Percentiles rank a stretch among this genome's conserved stretches.
These are phyloP conservation scores for Pseudopipra pipra DNA, from an alignment of 2,113 vertebrate genomes.

Conservation along the genomic window DNA sequence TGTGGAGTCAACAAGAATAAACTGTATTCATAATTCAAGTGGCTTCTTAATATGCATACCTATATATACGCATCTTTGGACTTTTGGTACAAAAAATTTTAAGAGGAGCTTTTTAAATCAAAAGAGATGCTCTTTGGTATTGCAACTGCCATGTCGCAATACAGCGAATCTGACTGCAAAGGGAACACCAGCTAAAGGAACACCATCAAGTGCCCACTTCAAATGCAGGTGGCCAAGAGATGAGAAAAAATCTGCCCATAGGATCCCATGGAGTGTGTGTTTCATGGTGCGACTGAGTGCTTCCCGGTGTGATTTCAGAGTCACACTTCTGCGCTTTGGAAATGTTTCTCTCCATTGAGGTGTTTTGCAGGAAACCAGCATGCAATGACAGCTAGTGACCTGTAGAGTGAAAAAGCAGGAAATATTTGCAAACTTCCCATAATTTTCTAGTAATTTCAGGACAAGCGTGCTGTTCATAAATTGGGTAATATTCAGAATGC, in stretches of 20 bases:
- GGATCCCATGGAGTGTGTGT: neutral
- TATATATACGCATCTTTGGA: neutral
- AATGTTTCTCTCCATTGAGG: neutral
- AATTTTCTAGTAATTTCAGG: neutral
- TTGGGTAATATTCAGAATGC: neutral
- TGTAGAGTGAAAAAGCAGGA: neutral
- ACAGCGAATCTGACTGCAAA: neutral
- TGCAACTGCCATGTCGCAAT: neutral
- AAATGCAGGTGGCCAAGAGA: neutral
- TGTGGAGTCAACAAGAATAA: neutral
- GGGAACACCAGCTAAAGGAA: neutral
- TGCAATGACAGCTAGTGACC: neutral
- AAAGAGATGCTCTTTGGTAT: neutral
- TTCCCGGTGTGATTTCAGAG: neutral
- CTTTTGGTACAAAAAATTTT: neutral
- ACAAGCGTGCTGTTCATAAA: neutral
- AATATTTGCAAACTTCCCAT: neutral
- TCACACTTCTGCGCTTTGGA: neutral
- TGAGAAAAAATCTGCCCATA: neutral
- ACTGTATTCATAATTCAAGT: neutral
- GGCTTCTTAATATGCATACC: neutral
- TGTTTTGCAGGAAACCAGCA: neutral
- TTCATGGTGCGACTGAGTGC: rapidly evolving
- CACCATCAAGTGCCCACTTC: neutral
- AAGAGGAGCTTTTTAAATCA: neutral